phyloP scores from a whole-genome alignment of 2,888 invertebrate genomes.

The Lycophotia porphyrea region DNA sequence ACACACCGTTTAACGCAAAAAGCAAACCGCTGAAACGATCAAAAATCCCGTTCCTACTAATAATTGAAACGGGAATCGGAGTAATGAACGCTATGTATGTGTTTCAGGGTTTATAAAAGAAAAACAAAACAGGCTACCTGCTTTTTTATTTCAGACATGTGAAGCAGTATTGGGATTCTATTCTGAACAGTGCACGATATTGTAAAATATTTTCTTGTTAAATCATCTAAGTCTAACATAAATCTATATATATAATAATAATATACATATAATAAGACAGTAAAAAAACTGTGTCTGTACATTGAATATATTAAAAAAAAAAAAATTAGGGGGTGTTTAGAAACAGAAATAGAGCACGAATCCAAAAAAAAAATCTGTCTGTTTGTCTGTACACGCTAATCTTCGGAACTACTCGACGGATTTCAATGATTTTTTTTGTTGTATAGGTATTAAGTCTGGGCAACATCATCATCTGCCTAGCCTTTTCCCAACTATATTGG shows the following conservation, averaged over 20 bases:
- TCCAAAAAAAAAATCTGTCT: too few relatives aligned
- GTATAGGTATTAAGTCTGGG: too few relatives aligned
- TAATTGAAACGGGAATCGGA: slow-evolving; percentile 76
- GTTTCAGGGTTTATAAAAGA: slow-evolving; percentile 58
- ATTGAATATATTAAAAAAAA: too few relatives aligned
- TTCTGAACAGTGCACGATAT: slow-evolving; percentile 11
- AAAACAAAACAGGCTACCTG: slow-evolving; percentile 34
- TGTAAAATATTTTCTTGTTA: not conserved
- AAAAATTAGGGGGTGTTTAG: too few relatives aligned
- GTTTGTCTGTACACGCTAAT: too few relatives aligned
- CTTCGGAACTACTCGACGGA: too few relatives aligned
- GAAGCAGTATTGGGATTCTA: slow-evolving; percentile 19
- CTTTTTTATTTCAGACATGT: slow-evolving; percentile 40
- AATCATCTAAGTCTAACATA: not conserved
- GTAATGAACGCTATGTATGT: slow-evolving; percentile 70
- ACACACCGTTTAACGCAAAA: slow-evolving; percentile 82
- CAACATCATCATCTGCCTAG: too few relatives aligned
- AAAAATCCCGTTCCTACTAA: slow-evolving; percentile 71
- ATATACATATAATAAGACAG: too few relatives aligned
- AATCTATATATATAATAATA: not conserved
- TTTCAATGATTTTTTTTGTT: too few relatives aligned
- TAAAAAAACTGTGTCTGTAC: too few relatives aligned
- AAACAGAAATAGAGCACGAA: too few relatives aligned
- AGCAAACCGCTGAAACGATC: slow-evolving; percentile 73
- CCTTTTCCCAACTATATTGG: too few relatives aligned